A percentile compares a stretch with the other conserved stretches of the same genome.
phyloP scores from a whole-genome alignment of 2,113 vertebrate genomes.

The Heterochromis multidens region DNA sequence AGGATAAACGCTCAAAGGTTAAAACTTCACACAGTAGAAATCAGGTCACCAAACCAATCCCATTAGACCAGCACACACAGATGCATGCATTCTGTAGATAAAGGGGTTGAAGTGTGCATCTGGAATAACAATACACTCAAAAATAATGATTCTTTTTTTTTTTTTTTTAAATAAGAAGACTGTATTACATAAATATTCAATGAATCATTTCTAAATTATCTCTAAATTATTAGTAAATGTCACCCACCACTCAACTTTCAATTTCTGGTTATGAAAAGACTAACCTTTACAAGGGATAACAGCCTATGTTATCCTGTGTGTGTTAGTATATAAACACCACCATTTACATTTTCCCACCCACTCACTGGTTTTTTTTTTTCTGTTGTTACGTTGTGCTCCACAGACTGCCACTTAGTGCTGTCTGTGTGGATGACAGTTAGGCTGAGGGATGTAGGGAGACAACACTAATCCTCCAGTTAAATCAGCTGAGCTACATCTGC shows the following conservation, averaged over 20 bases:
- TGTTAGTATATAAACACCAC: background rate
- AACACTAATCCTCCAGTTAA: conserved; percentile 31
- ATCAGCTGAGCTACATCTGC: conserved; percentile 36
- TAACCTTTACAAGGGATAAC: background rate
- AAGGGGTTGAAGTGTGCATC: background rate
- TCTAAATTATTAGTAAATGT: background rate
- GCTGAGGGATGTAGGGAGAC: background rate
- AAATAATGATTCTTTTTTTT: background rate
- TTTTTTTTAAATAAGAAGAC: background rate
- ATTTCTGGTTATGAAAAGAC: background rate
- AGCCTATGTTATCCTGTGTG: background rate
- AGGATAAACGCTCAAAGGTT: background rate
- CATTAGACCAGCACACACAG: background rate
- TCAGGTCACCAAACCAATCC: conserved; percentile 10
- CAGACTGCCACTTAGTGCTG: background rate
- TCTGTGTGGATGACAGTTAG: conserved; percentile 5
- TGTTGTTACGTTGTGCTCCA: background rate
- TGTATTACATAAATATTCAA: background rate
- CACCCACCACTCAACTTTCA: background rate
- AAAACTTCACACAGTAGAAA: background rate
- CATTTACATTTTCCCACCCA: background rate
- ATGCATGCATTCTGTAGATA: background rate
- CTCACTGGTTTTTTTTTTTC: background rate
- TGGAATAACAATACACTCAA: background rate
- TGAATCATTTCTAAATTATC: no score